Percentiles rank a stretch among this genome's conserved stretches.
These are phyloP conservation scores for Rachycentron canadum DNA, from an alignment of 2,797 vertebrate genomes.

Conservation along the genomic window DNA sequence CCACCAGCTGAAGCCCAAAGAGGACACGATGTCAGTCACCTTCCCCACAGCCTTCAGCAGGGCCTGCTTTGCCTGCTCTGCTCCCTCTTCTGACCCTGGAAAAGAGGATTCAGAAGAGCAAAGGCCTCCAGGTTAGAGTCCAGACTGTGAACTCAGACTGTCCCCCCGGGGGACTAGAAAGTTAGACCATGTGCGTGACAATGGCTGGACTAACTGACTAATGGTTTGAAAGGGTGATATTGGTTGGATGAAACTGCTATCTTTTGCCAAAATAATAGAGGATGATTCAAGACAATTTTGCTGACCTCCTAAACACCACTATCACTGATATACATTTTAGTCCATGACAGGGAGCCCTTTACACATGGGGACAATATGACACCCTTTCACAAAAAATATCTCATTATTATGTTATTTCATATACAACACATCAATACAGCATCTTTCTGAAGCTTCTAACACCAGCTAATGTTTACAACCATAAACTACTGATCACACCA, in stretches of 20 bases:
- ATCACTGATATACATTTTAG: background rate
- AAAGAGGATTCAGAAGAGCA: background rate
- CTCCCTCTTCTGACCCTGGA: slow-evolving; percentile 88
- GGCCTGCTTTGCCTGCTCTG: slow-evolving; percentile 80
- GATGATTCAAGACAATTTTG: background rate
- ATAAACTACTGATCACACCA: too few species aligned
- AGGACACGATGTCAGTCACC: slow-evolving; percentile 89
- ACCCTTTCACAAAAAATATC: background rate
- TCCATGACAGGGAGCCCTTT: background rate
- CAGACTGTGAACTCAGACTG: background rate
- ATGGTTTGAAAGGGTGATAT: background rate
- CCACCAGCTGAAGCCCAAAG: slow-evolving; percentile 91
- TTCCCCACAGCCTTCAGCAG: slow-evolving; percentile 84
- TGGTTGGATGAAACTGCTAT: background rate
- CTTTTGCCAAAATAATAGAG: background rate
- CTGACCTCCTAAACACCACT: background rate
- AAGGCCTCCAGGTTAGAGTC: background rate
- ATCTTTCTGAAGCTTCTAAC: too few species aligned
- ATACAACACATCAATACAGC: too few species aligned
- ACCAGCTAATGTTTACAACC: too few species aligned
- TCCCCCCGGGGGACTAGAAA: background rate
- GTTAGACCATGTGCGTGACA: background rate
- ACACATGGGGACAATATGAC: background rate
- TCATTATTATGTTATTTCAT: too few species aligned
- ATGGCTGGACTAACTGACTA: too few species aligned